These are phyloP conservation scores for Sinopyrophorus schimmeli DNA, from an alignment of 2,888 invertebrate species.

Conservation along the genomic window DNA sequence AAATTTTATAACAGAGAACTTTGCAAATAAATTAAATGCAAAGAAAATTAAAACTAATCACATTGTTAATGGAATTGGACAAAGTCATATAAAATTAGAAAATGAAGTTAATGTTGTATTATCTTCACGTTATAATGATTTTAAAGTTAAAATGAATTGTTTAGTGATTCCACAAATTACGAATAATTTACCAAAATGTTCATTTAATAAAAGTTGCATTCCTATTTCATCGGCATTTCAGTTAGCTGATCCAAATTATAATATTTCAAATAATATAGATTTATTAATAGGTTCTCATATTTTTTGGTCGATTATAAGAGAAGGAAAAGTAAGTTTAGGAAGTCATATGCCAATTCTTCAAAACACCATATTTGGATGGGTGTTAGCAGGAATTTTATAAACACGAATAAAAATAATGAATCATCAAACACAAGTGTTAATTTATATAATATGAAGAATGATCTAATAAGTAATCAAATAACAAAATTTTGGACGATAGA, in stretches of 20 bases:
- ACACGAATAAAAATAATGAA: neutral
- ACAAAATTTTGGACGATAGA: conserved; percentile 40
- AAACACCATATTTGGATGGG: conserved; percentile 15
- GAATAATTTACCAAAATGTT: conserved; percentile 6
- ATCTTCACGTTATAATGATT: conserved; percentile 19
- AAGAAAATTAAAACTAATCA: conserved; percentile 8
- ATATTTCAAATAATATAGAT: conserved; percentile 6
- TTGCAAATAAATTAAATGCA: conserved; percentile 10
- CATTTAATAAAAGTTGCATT: neutral
- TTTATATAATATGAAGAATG: neutral
- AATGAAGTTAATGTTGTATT: conserved; percentile 8
- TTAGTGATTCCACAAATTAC: conserved; percentile 21
- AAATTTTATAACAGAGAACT: conserved; percentile 23
- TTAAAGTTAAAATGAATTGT: conserved; percentile 9
- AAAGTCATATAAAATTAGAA: conserved; percentile 11
- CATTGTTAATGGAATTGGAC: conserved; percentile 20
- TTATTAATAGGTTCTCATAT: conserved; percentile 8
- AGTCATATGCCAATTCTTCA: conserved; percentile 6
- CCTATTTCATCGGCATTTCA: conserved; percentile 6
- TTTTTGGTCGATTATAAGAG: conserved; percentile 2
- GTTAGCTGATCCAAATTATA: conserved; percentile 13
- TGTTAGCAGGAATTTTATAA: conserved; percentile 5
- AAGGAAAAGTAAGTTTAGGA: conserved; percentile 8
- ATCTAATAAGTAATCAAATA: conserved; percentile 8
- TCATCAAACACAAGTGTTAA: neutral